Conservation (phyloP, 2,113 vertebrate genomes). For the Xenotilapia leptura region DNA sequence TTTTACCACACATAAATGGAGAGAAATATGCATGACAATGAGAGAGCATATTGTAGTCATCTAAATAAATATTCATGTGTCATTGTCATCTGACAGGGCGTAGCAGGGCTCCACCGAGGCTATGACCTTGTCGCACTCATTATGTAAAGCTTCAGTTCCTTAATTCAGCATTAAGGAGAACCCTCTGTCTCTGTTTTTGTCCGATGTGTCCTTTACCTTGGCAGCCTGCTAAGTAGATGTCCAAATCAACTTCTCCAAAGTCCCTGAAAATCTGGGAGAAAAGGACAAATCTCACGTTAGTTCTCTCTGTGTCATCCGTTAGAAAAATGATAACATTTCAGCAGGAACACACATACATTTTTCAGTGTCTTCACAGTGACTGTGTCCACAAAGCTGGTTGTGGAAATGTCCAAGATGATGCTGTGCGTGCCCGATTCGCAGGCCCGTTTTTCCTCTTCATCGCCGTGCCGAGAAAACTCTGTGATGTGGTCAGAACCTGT, state of each 20-base stretch:
- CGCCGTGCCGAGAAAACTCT: neutral
- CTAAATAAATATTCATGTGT: slow-evolving; percentile 16
- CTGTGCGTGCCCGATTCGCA: slow-evolving; percentile 45
- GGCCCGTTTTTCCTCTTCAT: neutral
- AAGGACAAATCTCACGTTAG: neutral
- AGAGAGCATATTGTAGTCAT: neutral
- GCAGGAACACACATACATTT: slow-evolving; percentile 67
- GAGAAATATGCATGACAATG: neutral
- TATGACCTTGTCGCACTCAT: neutral
- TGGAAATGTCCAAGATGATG: slow-evolving; percentile 82
- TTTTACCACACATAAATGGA: neutral
- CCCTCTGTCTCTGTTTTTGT: slow-evolving; percentile 12
- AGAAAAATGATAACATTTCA: neutral
- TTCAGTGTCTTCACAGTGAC: slow-evolving; percentile 83
- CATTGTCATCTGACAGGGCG: neutral
- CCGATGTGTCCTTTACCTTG: slow-evolving; percentile 61
- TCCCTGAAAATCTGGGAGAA: slow-evolving; percentile 80
- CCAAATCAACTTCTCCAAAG: slow-evolving; percentile 80
- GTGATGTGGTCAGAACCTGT: neutral
- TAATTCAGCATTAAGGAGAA: neutral
- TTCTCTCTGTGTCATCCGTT: neutral
- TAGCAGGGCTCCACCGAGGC: neutral
- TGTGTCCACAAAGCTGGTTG: slow-evolving; percentile 81
- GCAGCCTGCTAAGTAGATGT: slow-evolving; percentile 71
- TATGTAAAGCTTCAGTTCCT: neutral